A percentile compares a stretch with the other conserved stretches of the same genome.
Conservation (phyloP, 2,888 invertebrate genomes). For the Dryococelus australis region DNA sequence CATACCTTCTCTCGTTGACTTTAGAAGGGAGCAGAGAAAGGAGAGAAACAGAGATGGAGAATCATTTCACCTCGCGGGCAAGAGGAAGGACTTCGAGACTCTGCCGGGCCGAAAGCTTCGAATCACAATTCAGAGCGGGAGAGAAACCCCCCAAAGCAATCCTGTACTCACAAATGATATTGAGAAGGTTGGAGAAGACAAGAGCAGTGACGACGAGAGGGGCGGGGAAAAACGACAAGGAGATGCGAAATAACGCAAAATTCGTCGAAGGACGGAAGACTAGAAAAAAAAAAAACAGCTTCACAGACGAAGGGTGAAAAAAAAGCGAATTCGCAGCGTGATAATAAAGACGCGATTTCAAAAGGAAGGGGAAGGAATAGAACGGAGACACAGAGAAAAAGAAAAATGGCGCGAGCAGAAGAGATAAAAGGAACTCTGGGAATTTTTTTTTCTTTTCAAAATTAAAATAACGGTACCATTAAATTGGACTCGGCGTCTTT, state of each 20-base stretch:
- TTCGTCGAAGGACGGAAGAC: background rate
- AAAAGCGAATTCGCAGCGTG: background rate
- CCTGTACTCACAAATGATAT: background rate
- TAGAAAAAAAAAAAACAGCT: background rate
- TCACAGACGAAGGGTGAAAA: background rate
- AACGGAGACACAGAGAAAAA: background rate
- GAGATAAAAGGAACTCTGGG: background rate
- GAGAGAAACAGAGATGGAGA: background rate
- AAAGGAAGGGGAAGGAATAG: background rate
- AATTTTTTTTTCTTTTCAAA: background rate
- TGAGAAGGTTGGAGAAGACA: background rate
- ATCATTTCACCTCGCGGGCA: background rate
- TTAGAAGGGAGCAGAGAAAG: background rate
- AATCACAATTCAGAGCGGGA: background rate
- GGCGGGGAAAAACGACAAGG: background rate
- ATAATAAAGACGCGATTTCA: background rate
- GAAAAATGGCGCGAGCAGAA: background rate
- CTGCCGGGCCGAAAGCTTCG: background rate
- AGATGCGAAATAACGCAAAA: background rate
- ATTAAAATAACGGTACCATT: background rate
- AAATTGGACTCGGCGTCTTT: conserved; percentile 16
- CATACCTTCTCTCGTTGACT: background rate
- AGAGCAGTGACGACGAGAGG: background rate
- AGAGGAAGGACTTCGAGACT: too few species aligned
- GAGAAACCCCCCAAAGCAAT: background rate